phyloP scores from a whole-genome alignment of 1,140 invertebrate species.

The Littorina saxatilis region DNA sequence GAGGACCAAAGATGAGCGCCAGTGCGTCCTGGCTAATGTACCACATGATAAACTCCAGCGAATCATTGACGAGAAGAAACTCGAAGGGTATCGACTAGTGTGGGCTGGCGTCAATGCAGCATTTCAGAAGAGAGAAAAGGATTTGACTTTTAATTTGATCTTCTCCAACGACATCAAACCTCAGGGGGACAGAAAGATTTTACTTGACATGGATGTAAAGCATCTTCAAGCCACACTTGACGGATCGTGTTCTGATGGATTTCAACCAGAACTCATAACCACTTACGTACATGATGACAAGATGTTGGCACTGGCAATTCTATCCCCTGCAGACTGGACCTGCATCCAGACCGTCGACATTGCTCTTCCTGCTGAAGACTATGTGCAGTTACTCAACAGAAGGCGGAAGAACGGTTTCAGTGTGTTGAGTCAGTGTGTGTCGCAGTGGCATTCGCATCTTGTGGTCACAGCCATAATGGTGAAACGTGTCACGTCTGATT shows the following conservation, averaged over 20 bases:
- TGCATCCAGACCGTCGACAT: constrained; percentile 6
- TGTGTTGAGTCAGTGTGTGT: constrained; percentile 30
- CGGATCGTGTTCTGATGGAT: not conserved
- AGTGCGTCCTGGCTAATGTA: constrained; percentile 53
- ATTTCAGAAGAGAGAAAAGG: not conserved
- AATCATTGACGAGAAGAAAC: constrained; percentile 34
- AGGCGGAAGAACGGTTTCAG: constrained; percentile 9
- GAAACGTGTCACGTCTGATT: not conserved
- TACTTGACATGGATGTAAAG: not conserved
- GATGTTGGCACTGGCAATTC: not conserved
- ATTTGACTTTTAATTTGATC: constrained; percentile 14
- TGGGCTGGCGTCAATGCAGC: constrained; percentile 5
- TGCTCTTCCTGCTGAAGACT: not conserved
- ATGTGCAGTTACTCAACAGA: not conserved
- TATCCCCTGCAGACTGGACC: not conserved
- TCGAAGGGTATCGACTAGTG: constrained; percentile 17
- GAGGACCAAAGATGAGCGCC: constrained; percentile 40
- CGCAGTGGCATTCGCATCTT: not conserved
- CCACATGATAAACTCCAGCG: constrained; percentile 1
- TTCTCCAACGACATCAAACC: not conserved
- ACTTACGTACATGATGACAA: not conserved
- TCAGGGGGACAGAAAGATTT: not conserved
- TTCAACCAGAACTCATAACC: constrained; percentile 8
- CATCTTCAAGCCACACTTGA: not conserved
- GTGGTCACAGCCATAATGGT: constrained; percentile 28